Percentiles rank a stretch among this genome's conserved stretches.
Conservation (phyloP, 2,797 vertebrate species). For the Schizopygopsis malacanthus region DNA sequence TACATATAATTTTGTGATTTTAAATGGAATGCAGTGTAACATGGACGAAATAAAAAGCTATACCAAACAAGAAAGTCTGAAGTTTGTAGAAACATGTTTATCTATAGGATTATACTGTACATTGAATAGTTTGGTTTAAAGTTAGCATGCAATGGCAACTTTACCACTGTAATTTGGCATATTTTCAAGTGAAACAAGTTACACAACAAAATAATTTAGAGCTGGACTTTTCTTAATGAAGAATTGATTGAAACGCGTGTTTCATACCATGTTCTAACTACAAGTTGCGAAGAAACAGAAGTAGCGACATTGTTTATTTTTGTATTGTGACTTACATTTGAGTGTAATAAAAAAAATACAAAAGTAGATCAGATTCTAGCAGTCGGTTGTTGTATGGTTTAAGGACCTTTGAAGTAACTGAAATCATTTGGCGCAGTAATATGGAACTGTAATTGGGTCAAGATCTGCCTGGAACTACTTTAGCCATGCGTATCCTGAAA, state of each 20-base stretch:
- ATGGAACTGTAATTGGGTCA: not conserved
- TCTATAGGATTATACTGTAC: not conserved
- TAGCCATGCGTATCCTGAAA: not conserved
- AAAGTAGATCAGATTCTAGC: not conserved
- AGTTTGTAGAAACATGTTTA: not conserved
- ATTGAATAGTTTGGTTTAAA: not conserved
- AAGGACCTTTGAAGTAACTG: not conserved
- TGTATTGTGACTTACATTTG: not conserved
- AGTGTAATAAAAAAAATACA: not conserved
- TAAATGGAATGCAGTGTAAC: not conserved
- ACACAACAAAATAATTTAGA: not conserved
- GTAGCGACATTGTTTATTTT: too few relatives aligned
- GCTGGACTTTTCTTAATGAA: not conserved
- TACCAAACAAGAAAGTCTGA: not conserved
- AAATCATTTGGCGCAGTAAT: not conserved
- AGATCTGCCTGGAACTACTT: not conserved
- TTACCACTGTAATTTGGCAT: not conserved
- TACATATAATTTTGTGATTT: not conserved
- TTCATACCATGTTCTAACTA: not conserved
- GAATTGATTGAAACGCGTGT: not conserved
- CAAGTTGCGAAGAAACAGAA: too few relatives aligned
- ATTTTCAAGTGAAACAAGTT: not conserved
- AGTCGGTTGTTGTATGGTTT: not conserved
- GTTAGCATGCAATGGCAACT: not conserved
- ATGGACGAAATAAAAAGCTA: not conserved